Conservation (phyloP, 1,140 invertebrate genomes). For the Onthophagus taurus region DNA sequence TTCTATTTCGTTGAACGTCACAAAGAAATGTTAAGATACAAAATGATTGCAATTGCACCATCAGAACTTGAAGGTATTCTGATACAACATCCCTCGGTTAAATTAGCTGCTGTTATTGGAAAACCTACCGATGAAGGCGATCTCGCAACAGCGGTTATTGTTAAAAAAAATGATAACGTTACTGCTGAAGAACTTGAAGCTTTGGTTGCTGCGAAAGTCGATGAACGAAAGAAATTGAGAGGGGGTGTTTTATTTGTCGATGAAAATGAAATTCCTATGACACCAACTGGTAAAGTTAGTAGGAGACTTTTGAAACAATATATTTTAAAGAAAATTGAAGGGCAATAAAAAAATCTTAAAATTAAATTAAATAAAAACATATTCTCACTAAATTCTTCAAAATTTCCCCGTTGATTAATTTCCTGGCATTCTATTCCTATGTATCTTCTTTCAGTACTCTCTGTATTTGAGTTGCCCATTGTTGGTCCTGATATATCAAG, state of each 20-base stretch:
- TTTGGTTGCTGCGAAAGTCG: not conserved
- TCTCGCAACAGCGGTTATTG: constrained; percentile 53
- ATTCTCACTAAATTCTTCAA: too few relatives aligned
- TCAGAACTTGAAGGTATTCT: constrained; percentile 54
- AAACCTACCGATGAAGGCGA: constrained; percentile 53
- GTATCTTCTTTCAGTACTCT: too few relatives aligned
- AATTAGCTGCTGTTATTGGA: constrained; percentile 58
- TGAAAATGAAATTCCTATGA: not conserved
- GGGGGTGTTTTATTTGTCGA: constrained; percentile 2
- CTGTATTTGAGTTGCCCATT: too few relatives aligned
- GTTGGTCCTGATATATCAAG: too few relatives aligned
- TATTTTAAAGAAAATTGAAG: not conserved
- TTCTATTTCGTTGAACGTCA: constrained; percentile 57
- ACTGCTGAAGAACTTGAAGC: not conserved
- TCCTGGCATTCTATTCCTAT: too few relatives aligned
- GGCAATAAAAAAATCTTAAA: too few relatives aligned
- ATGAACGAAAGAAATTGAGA: not conserved
- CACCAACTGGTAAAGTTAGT: not conserved
- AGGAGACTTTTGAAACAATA: not conserved
- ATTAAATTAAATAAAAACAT: too few relatives aligned
- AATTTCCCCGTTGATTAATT: too few relatives aligned
- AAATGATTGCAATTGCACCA: constrained; percentile 36
- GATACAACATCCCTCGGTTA: constrained; percentile 48
- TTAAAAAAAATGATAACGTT: constrained; percentile 21
- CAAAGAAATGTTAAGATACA: constrained; percentile 67